Evolutionary conservation across 2,113 vertebrate species (phyloP).

Genomic region (Callaeas wilsoni): DNA sequence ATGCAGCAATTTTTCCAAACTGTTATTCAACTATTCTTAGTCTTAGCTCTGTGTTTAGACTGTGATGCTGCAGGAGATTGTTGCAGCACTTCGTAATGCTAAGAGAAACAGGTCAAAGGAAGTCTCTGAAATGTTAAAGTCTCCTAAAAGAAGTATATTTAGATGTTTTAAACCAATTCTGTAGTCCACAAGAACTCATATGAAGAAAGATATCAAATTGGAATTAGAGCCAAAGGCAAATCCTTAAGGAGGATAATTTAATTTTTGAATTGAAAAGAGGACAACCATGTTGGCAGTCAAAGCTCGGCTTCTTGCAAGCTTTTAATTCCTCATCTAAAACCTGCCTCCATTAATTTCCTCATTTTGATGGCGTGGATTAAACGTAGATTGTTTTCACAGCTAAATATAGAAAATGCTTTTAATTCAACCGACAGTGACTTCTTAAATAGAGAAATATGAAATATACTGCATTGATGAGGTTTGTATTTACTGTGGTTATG

Average conservation of each 20-base stretch:
- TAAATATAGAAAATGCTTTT: neutral
- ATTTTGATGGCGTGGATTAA: neutral
- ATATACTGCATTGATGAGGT: neutral
- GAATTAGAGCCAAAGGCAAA: conserved; percentile 15
- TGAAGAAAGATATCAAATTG: neutral
- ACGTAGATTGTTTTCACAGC: neutral
- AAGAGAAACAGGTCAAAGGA: neutral
- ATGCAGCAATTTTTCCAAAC: neutral
- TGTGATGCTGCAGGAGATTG: neutral
- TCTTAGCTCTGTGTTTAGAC: neutral
- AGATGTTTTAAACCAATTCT: neutral
- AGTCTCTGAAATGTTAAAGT: neutral
- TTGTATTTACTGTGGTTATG: neutral
- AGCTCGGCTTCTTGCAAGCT: neutral
- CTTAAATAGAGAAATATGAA: neutral
- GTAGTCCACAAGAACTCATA: neutral
- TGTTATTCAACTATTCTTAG: neutral
- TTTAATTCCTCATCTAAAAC: neutral
- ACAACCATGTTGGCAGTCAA: neutral
- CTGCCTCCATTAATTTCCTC: neutral
- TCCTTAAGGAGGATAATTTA: conserved; percentile 14
- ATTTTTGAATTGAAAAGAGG: neutral
- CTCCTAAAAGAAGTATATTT: neutral
- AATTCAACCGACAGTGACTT: neutral
- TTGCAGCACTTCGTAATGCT: neutral